Evolutionary conservation across 2,113 vertebrate species (phyloP).

Genomic region (Sceloporus tristichus): DNA sequence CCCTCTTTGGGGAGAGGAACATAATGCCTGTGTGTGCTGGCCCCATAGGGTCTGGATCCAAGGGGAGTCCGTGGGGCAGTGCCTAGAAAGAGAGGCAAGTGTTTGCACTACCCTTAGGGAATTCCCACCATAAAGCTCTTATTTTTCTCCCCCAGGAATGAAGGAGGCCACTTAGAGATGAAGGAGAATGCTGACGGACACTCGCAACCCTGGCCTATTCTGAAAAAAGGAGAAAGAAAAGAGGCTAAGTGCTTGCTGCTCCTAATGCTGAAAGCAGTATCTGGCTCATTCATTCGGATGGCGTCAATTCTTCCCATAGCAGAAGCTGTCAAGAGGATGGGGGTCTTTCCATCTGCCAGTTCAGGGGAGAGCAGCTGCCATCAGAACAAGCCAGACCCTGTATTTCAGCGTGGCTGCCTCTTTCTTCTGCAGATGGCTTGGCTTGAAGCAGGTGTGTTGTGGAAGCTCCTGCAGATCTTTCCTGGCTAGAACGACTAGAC

Average conservation of each 20-base stretch:
- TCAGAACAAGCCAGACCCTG: not conserved
- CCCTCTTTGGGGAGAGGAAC: not conserved
- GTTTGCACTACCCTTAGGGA: not conserved
- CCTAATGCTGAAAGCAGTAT: not conserved
- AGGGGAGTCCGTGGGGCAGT: too few relatives aligned
- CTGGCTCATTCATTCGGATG: not conserved
- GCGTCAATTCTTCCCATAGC: not conserved
- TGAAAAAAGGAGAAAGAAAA: not conserved
- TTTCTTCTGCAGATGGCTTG: not conserved
- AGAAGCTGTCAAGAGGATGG: conserved; percentile 6
- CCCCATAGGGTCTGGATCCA: too few relatives aligned
- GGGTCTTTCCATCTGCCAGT: conserved; percentile 10
- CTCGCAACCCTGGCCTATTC: not conserved
- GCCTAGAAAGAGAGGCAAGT: not conserved
- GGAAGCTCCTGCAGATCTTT: not conserved
- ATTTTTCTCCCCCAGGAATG: not conserved
- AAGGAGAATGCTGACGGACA: not conserved
- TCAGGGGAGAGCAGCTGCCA: conserved; percentile 12
- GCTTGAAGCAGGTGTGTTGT: not conserved
- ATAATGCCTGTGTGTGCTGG: not conserved
- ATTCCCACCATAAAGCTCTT: not conserved
- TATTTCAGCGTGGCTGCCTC: not conserved
- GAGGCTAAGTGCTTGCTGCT: not conserved
- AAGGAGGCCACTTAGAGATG: not conserved
- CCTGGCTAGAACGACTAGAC: not conserved